Evolutionary conservation across 2,113 vertebrate species (phyloP).

Genomic region (Xyliphius kryptos): DNA sequence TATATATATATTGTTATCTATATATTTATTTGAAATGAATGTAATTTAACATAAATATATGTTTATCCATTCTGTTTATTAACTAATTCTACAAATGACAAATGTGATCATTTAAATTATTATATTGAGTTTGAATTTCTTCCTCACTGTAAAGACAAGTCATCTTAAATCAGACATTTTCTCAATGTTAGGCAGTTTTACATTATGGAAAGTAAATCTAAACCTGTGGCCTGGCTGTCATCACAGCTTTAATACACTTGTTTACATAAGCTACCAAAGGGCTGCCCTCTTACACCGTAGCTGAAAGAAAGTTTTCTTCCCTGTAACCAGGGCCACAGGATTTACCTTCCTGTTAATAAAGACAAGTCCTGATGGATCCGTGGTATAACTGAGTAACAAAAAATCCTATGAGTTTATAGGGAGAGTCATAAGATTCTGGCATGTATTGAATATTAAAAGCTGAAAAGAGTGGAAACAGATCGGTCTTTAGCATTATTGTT

Average conservation of each 20-base stretch:
- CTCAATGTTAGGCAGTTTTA: no score
- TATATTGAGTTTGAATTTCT: no score
- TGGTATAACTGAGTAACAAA: conserved; percentile 36
- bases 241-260: conserved; percentile 43
- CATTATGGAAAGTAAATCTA: conserved; percentile 28
- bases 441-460: conserved; percentile 38
- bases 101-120: no score
- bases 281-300: conserved; percentile 57
- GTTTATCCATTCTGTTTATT: no score
- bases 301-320: conserved; percentile 56
- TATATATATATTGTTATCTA: no score
- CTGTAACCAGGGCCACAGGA: conserved; percentile 35
- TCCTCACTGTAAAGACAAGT: no score
- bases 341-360: conserved; percentile 40
- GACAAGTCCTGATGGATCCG: conserved; percentile 38
- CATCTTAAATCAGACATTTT: no score
- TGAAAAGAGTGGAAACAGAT: conserved; percentile 45
- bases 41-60: no score
- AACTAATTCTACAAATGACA: no score
- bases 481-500: conserved; percentile 46
- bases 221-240: conserved; percentile 44
- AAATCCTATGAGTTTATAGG: conserved; percentile 51
- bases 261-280: conserved; percentile 53
- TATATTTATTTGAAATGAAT: no score
- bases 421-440: conserved; percentile 60